A percentile compares a stretch with the other conserved stretches of the same genome.
Evolutionary conservation across 2,888 invertebrate genomes (phyloP).

Genomic region (Sylvicola fuscatus): DNA sequence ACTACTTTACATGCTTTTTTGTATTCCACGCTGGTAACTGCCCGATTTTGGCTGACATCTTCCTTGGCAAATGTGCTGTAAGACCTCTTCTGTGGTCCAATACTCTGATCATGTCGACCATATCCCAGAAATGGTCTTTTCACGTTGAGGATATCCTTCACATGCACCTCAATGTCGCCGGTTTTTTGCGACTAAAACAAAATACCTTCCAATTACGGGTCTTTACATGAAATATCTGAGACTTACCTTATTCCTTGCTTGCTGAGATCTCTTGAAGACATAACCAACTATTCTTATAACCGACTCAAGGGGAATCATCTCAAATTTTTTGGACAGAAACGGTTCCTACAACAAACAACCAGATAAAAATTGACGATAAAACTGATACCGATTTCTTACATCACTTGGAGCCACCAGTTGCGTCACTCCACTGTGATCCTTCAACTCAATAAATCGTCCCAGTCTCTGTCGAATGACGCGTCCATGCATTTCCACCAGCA

Average conservation of each 20-base stretch:
- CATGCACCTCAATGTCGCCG: constrained; percentile 25
- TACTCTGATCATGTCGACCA: constrained; percentile 6
- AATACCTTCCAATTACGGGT: no score
- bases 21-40: constrained; percentile 25
- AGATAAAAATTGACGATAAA: not conserved
- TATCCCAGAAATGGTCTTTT: constrained; percentile 8
- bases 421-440: constrained; percentile 38
- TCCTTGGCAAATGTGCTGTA: constrained; percentile 18
- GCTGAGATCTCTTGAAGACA: constrained; percentile 19
- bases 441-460: constrained; percentile 34
- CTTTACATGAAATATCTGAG: not conserved
- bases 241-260: constrained; percentile 18
- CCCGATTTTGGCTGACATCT: constrained; percentile 10
- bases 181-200: constrained; percentile 20
- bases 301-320: constrained; percentile 24
- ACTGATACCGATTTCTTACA: constrained; percentile 10
- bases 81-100: constrained; percentile 16
- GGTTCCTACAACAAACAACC: constrained; percentile 14
- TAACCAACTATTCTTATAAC: constrained; percentile 22
- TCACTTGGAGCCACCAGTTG: constrained; percentile 31
- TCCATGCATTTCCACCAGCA: constrained; percentile 35
- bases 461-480: constrained; percentile 37
- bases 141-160: constrained; percentile 20
- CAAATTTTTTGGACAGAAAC: constrained; percentile 21
- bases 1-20: constrained; percentile 20